Evolutionary conservation across 2,888 invertebrate genomes (phyloP).

Genomic region (Melanargia galathea): DNA sequence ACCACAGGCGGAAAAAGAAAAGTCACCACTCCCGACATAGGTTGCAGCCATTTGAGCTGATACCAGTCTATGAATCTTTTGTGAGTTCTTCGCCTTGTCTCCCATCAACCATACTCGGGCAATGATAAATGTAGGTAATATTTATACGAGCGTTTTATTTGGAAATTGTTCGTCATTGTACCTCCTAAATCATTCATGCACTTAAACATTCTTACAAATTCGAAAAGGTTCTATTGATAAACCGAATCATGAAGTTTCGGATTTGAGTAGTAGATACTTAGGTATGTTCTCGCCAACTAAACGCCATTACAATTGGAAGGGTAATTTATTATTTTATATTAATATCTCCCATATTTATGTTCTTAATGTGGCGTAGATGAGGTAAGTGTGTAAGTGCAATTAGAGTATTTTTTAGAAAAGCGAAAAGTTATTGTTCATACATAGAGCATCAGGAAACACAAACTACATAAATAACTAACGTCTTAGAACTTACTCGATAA

Average conservation of each 20-base stretch:
- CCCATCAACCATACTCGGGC: not conserved
- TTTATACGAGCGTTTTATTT: not conserved
- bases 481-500: too few relatives aligned
- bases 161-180: constrained; percentile 1
- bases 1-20: not conserved
- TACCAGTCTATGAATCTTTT: constrained; percentile 4
- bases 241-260: not conserved
- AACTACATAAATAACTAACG: too few relatives aligned
- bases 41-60: not conserved
- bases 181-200: not conserved
- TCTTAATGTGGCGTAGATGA: too few relatives aligned
- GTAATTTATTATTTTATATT: too few relatives aligned
- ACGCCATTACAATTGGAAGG: too few relatives aligned
- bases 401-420: too few relatives aligned
- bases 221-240: not conserved
- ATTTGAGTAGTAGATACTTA: too few relatives aligned
- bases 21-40: not conserved
- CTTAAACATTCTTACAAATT: not conserved
- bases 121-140: not conserved
- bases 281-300: too few relatives aligned
- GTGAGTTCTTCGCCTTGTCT: constrained; percentile 1
- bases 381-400: too few relatives aligned
- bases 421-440: too few relatives aligned
- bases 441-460: too few relatives aligned
- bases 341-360: too few relatives aligned